phyloP scores from a whole-genome alignment of 2,113 vertebrate genomes.

The Pongo pygmaeus region DNA sequence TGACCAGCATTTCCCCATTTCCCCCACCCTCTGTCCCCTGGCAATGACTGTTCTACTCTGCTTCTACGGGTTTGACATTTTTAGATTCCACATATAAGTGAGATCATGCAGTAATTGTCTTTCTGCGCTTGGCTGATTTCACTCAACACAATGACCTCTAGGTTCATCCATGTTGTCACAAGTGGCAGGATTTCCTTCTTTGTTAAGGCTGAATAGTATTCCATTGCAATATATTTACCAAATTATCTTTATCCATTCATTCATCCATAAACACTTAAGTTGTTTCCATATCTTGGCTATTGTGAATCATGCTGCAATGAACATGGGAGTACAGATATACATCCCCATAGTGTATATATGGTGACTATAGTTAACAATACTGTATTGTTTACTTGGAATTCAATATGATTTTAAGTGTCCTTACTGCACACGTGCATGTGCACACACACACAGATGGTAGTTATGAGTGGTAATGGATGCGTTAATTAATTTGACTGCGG shows the following conservation, averaged over 20 bases:
- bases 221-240: background rate
- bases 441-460: background rate
- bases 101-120: background rate
- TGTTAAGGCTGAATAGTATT: background rate
- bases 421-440: background rate
- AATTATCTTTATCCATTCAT: background rate
- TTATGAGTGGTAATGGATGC: background rate
- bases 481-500: background rate
- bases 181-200: background rate
- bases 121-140: background rate
- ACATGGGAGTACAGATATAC: background rate
- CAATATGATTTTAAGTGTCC: background rate
- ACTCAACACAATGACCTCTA: background rate
- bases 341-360: too few species aligned
- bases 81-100: background rate
- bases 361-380: background rate
- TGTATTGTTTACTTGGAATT: background rate
- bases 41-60: background rate
- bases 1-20: background rate
- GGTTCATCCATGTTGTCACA: background rate
- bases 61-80: background rate
- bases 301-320: background rate
- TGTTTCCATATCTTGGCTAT: background rate
- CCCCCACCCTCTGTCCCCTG: rapidly evolving
- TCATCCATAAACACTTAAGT: background rate